Evolutionary conservation across 2,888 invertebrate species (phyloP).

Genomic region (Lochmaea crataegi): DNA sequence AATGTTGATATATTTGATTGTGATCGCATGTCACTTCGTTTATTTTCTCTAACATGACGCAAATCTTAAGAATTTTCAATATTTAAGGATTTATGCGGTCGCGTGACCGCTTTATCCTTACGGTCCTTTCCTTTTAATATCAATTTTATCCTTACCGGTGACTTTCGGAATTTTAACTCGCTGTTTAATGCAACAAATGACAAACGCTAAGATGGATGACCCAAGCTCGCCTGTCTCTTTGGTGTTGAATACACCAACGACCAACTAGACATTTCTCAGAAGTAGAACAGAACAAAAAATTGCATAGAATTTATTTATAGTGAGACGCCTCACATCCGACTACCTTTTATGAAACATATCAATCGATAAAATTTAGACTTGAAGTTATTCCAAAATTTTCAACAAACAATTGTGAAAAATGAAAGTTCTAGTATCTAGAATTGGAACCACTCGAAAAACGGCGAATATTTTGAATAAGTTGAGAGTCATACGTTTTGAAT

Average conservation of each 20-base stretch:
- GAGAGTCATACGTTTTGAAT: too few relatives aligned
- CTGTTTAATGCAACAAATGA: conserved; percentile 55
- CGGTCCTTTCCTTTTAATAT: conserved; percentile 46
- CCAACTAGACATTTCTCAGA: conserved; percentile 25
- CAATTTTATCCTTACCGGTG: conserved; percentile 51
- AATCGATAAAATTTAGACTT: neutral
- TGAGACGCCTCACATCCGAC: conserved; percentile 2
- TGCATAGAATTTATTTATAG: conserved; percentile 21
- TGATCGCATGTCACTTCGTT: conserved; percentile 50
- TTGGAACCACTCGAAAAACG: neutral
- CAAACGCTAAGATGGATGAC: conserved; percentile 58
- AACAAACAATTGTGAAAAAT: neutral
- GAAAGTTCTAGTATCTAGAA: neutral
- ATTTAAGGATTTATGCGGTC: conserved; percentile 53
- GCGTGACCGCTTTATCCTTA: conserved; percentile 48
- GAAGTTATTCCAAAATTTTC: neutral
- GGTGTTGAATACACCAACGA: conserved; percentile 15
- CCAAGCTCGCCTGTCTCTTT: conserved; percentile 49
- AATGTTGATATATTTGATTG: conserved; percentile 55
- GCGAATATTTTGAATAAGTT: too few relatives aligned
- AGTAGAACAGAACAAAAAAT: conserved; percentile 28
- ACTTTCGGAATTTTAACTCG: conserved; percentile 54
- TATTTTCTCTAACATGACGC: conserved; percentile 47
- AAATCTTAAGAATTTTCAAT: conserved; percentile 53
- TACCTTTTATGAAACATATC: conserved; percentile 7